Evolutionary conservation across 2,888 invertebrate species (phyloP).

Genomic region (Dione vanillae): DNA sequence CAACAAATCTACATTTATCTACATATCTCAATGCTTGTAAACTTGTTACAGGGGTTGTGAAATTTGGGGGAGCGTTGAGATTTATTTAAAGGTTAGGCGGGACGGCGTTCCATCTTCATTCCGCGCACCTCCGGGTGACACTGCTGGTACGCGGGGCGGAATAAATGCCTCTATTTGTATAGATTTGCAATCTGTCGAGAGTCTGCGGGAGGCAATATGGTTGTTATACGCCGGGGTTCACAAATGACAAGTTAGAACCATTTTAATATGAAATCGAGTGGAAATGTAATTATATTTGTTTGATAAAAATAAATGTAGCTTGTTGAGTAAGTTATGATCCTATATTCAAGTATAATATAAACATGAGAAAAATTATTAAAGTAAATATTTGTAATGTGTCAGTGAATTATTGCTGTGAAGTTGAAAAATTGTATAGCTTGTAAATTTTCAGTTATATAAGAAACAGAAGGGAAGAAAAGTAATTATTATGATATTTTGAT

Average conservation of each 20-base stretch:
- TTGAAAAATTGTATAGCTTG: too few relatives aligned
- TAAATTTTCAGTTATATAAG: too few relatives aligned
- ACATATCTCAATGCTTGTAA: constrained; percentile 23
- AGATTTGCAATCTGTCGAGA: constrained; percentile 54
- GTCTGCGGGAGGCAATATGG: constrained; percentile 38
- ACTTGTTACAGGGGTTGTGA: constrained; percentile 41
- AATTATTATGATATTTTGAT: too few relatives aligned
- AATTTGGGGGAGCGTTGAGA: constrained; percentile 48
- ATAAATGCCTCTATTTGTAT: constrained; percentile 63
- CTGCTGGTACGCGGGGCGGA: constrained; percentile 51
- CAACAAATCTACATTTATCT: background rate
- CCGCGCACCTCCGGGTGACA: constrained; percentile 50
- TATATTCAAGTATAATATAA: too few relatives aligned
- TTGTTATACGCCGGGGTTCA: constrained; percentile 33
- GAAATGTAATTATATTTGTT: constrained; percentile 15
- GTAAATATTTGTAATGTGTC: background rate
- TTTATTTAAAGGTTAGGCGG: constrained; percentile 55
- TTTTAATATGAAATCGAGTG: constrained; percentile 14
- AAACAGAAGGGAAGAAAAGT: too few relatives aligned
- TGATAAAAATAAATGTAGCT: constrained; percentile 1
- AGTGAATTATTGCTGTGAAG: background rate
- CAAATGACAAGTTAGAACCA: constrained; percentile 34
- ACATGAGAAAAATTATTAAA: too few relatives aligned
- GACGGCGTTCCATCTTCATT: constrained; percentile 57
- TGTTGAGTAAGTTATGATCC: background rate